Conservation (phyloP, 2,888 invertebrate genomes). For the Rhingia rostrata region DNA sequence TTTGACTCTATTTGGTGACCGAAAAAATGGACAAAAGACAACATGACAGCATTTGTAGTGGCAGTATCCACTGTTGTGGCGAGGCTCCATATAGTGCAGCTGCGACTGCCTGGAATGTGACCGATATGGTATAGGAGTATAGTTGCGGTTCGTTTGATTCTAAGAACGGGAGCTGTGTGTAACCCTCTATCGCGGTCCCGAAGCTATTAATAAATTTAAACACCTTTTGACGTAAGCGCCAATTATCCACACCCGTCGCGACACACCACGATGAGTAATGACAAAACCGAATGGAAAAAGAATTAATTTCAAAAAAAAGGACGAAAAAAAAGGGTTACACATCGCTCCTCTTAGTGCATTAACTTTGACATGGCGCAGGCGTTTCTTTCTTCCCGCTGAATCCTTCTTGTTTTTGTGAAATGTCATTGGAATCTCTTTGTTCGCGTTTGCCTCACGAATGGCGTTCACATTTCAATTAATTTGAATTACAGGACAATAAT, state of each 20-base stretch:
- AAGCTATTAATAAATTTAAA: slow-evolving; percentile 66
- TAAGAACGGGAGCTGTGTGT: slow-evolving; percentile 37
- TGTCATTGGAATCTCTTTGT: slow-evolving; percentile 69
- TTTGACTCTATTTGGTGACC: slow-evolving; percentile 22
- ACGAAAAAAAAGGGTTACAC: slow-evolving; percentile 49
- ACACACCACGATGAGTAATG: slow-evolving; percentile 66
- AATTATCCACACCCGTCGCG: slow-evolving; percentile 68
- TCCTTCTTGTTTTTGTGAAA: slow-evolving; percentile 52
- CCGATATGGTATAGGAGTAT: slow-evolving; percentile 52
- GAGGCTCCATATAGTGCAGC: slow-evolving; percentile 52
- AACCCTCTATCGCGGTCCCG: background rate
- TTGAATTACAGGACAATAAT: slow-evolving; percentile 60
- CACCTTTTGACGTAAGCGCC: slow-evolving; percentile 70
- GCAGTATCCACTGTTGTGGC: background rate
- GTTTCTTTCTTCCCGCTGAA: slow-evolving; percentile 26
- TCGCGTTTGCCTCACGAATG: slow-evolving; percentile 52
- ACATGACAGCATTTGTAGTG: slow-evolving; percentile 36
- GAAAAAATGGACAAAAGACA: slow-evolving; percentile 38
- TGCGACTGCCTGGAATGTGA: slow-evolving; percentile 64
- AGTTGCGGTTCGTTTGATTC: slow-evolving; percentile 65
- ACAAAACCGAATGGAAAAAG: slow-evolving; percentile 45
- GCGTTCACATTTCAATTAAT: slow-evolving; percentile 72
- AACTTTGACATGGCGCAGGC: slow-evolving; percentile 32
- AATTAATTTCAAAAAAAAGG: slow-evolving; percentile 8
- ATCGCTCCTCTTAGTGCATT: slow-evolving; percentile 7